Conservation (phyloP, 2,113 vertebrate species). For the Fukomys damarensis region DNA sequence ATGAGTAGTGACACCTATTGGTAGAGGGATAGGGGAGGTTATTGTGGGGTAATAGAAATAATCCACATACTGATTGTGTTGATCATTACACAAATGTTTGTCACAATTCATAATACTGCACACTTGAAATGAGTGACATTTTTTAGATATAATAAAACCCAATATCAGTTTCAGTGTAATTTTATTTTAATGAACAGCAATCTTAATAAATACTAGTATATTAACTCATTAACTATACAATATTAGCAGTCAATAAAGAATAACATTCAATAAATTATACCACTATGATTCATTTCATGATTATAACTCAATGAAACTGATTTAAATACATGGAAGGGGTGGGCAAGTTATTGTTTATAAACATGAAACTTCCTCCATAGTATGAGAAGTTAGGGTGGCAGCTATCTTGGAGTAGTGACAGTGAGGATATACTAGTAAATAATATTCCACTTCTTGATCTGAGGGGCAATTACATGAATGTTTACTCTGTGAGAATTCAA, state of each 20-base stretch:
- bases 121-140: not conserved
- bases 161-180: not conserved
- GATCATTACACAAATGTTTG: not conserved
- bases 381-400: not conserved
- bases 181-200: not conserved
- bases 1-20: not conserved
- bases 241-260: not conserved
- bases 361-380: not conserved
- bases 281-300: not conserved
- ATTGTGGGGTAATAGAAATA: not conserved
- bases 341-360: not conserved
- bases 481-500: not conserved
- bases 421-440: not conserved
- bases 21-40: not conserved
- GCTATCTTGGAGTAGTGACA: not conserved
- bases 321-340: not conserved
- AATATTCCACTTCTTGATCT: not conserved
- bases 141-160: not conserved
- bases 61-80: not conserved
- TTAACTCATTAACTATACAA: not conserved
- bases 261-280: not conserved
- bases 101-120: not conserved
- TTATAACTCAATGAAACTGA: not conserved
- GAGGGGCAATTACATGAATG: not conserved
- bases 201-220: not conserved